Evolutionary conservation across 1,140 invertebrate genomes (phyloP).

Genomic region (Scaptodrosophila lebanonensis): DNA sequence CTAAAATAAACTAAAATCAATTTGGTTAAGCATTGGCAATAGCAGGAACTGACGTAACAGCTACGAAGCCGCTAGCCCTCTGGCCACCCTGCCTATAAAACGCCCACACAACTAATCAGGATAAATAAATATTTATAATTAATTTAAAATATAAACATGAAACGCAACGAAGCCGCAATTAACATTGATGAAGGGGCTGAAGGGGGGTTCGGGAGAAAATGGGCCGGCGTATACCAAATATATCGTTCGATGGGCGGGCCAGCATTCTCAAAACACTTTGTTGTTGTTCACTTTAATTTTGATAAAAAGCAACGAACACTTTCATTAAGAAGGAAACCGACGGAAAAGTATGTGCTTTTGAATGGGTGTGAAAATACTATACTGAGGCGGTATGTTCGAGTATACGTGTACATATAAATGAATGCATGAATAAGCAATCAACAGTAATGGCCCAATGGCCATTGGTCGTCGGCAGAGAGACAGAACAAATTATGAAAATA

Average conservation of each 20-base stretch:
- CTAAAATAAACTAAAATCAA: constrained; percentile 72
- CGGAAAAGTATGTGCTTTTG: no score
- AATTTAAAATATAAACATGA: constrained; percentile 74
- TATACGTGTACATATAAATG: constrained; percentile 70
- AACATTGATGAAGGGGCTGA: constrained; percentile 45
- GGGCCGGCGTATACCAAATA: not conserved
- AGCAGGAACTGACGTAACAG: not conserved
- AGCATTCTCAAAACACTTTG: not conserved
- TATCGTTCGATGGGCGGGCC: not conserved
- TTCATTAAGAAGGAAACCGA: no score
- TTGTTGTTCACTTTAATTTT: constrained; percentile 27
- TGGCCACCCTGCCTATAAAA: constrained; percentile 23
- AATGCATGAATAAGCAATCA: constrained; percentile 72
- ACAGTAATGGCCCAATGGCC: constrained; percentile 52
- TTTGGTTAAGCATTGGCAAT: constrained; percentile 51
- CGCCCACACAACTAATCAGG: constrained; percentile 56
- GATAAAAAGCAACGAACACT: constrained; percentile 41
- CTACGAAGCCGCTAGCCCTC: not conserved
- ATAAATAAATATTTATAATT: constrained; percentile 76
- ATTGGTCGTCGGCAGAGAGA: not conserved
- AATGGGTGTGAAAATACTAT: no score
- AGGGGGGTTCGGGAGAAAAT: not conserved
- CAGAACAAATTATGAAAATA: constrained; percentile 52
- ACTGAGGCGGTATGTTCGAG: no score
- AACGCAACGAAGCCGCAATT: constrained; percentile 50